These are phyloP conservation scores for Propithecus coquereli DNA, from an alignment of 2,113 vertebrate genomes.

Conservation along the genomic window DNA sequence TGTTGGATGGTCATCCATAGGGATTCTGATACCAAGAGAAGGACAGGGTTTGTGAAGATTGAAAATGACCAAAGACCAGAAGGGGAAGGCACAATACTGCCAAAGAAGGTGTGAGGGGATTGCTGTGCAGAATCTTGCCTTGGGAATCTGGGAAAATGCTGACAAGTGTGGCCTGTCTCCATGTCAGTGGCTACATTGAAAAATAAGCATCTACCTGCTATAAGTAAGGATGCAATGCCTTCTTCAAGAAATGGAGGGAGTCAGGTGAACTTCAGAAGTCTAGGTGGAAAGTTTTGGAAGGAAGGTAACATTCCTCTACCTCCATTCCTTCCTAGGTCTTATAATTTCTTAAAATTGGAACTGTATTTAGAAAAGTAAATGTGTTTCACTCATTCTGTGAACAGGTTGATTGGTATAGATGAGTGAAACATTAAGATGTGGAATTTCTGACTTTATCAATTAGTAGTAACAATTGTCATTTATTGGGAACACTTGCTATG, in stretches of 20 bases:
- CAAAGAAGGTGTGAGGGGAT: neutral
- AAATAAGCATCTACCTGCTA: neutral
- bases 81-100: neutral
- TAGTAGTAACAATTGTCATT: neutral
- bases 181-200: neutral
- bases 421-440: neutral
- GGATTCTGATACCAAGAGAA: neutral
- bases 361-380: neutral
- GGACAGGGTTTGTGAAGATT: neutral
- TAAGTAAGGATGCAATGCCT: neutral
- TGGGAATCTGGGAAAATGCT: neutral
- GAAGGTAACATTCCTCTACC: neutral
- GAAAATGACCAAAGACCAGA: neutral
- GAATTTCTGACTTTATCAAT: neutral
- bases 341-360: neutral
- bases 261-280: neutral
- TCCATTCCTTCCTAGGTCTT: neutral
- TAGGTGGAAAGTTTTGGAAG: neutral
- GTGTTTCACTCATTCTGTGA: neutral
- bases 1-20: neutral
- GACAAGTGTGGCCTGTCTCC: accelerated
- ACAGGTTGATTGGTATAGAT: neutral
- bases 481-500: neutral
- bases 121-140: neutral
- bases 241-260: neutral